Evolutionary conservation across 2,113 vertebrate genomes (phyloP).

Genomic region (Charadrius vociferus): DNA sequence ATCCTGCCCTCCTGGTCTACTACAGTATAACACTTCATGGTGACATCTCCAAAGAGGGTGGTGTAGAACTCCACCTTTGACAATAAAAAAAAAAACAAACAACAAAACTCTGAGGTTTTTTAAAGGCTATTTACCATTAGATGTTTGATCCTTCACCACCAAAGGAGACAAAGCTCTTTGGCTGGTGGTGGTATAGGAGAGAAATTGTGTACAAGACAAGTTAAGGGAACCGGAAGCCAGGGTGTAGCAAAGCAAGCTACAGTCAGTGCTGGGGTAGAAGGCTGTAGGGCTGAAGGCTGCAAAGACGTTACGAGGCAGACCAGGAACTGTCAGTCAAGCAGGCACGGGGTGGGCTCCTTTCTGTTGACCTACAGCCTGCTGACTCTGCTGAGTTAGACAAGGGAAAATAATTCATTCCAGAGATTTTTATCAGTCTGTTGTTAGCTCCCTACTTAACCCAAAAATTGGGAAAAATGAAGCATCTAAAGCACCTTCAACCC

Average conservation of each 20-base stretch:
- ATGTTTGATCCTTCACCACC: background rate
- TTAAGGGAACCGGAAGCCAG: background rate
- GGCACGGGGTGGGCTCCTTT: background rate
- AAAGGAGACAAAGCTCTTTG: background rate
- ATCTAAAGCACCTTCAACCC: background rate
- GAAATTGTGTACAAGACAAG: background rate
- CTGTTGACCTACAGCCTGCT: background rate
- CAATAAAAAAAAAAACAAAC: background rate
- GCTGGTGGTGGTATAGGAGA: background rate
- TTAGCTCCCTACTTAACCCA: background rate
- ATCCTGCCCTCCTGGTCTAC: background rate
- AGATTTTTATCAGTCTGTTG: background rate
- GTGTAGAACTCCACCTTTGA: background rate
- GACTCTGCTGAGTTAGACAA: background rate
- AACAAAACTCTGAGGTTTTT: background rate
- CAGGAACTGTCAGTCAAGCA: background rate
- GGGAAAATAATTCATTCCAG: background rate
- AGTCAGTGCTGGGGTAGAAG: rapidly evolving
- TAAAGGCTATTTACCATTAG: background rate
- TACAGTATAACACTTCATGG: background rate
- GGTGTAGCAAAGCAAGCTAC: background rate
- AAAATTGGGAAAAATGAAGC: background rate
- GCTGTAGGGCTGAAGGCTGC: background rate
- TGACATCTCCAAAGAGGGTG: background rate
- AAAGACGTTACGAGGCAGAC: background rate